Base-by-base conservation (phyloP, 2,113 vertebrate species). In the Phrynocephalus versicolor region DNA sequence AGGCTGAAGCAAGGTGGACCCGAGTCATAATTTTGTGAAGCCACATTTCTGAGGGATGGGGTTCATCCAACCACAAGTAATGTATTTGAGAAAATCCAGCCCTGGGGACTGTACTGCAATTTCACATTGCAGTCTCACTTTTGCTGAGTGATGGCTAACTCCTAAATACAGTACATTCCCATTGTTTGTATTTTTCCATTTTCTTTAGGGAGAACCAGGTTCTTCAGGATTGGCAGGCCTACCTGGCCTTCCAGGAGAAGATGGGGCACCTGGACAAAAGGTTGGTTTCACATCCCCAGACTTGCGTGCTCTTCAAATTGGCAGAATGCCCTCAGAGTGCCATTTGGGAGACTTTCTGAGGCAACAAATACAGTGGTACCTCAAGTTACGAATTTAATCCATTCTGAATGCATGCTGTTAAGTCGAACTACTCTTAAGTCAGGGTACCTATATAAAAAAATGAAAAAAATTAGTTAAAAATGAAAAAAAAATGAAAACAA, bases 231-330 rank as follows among this genome's bases (percentile, higher is more conserved):
- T 97, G 27, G 95, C 95, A 82, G 97, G 97, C 30, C 91, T 98
- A 69, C 97, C 96, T 81, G 97, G 96, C 88, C 96, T 98, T 92
- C 97, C 97, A 72, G 97, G 97, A 92, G 97, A 98, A 90, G 97
- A 98, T 80, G 98, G 97, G 65, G 96, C 95, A 58, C 96, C 97
- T 77, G 97, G 97, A 82, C 97, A 97, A 94, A 98, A 98, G 96
- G 97, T 97, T 93, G 51, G 94, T 87, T 89, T 58, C 51, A 39
- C 85, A 33, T 67, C 9, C 84, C 45, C 21, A 35, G 21, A 37
- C 12, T 15, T 35, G 9, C 71, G n/a, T 37, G 6, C 1, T 35
- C 14, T 58, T 74, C 27, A 79, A 60, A 70, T n/a, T 58, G 51
- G 19, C 16, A 79, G 33, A 57, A 37, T 45, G 41, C 33, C 51